phyloP scores from a whole-genome alignment of 2,888 invertebrate species.

The Lissonota sp. region DNA sequence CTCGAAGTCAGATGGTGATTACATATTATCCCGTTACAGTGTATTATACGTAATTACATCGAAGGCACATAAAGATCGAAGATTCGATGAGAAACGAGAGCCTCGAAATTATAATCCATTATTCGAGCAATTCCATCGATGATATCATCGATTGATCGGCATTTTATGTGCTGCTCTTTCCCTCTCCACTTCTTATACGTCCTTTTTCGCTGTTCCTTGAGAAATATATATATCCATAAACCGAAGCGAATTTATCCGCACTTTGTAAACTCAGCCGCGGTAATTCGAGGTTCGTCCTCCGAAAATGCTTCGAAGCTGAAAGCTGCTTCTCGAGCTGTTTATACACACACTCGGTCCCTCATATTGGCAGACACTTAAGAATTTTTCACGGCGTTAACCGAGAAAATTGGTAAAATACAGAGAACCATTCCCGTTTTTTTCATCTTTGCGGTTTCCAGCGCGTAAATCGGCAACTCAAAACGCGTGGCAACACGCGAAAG shows the following conservation, averaged over 20 bases:
- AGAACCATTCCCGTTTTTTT: constrained; percentile 10
- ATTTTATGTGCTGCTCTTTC: constrained; percentile 64
- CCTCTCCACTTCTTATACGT: constrained; percentile 26
- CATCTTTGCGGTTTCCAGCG: constrained; percentile 30
- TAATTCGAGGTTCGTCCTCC: constrained; percentile 26
- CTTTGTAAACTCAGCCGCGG: background rate
- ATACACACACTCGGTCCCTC: constrained; percentile 35
- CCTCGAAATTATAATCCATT: constrained; percentile 44
- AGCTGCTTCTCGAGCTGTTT: constrained; percentile 49
- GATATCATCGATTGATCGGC: constrained; percentile 54
- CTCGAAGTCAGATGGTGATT: constrained; percentile 50
- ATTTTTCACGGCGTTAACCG: constrained; percentile 75
- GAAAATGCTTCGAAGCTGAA: constrained; percentile 35
- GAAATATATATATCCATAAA: background rate
- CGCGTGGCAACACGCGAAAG: constrained; percentile 11
- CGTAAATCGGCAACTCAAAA: constrained; percentile 69
- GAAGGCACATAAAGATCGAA: constrained; percentile 45
- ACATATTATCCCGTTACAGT: constrained; percentile 26
- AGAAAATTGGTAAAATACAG: constrained; percentile 75
- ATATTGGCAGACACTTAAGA: constrained; percentile 66
- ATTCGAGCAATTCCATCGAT: constrained; percentile 55
- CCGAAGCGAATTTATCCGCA: background rate
- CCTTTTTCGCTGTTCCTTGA: background rate
- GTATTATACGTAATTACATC: constrained; percentile 35
- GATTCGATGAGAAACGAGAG: constrained; percentile 19